Evolutionary conservation across 2,797 vertebrate genomes (phyloP).

Genomic region (Megaceryle alcyon): DNA sequence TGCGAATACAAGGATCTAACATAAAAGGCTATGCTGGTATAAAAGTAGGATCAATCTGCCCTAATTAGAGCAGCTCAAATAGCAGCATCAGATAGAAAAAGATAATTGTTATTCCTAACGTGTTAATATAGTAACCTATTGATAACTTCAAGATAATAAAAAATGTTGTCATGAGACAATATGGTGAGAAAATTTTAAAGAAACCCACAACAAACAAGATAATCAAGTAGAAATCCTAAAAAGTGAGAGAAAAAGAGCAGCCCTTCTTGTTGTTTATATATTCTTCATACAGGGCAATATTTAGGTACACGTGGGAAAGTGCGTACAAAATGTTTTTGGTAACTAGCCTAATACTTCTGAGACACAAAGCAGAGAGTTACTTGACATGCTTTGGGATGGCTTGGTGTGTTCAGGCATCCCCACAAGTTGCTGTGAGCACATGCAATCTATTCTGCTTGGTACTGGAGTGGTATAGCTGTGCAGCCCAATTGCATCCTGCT

Average conservation of each 20-base stretch:
- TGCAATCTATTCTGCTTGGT: not conserved
- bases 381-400: not conserved
- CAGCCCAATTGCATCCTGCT: not conserved
- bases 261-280: not conserved
- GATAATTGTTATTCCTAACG: not conserved
- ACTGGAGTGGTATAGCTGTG: rapidly evolving
- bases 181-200: not conserved
- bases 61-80: not conserved
- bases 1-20: not conserved
- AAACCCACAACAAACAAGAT: not conserved
- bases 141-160: not conserved
- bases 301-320: not conserved
- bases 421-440: rapidly evolving
- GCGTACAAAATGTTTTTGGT: not conserved
- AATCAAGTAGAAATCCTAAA: not conserved
- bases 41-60: not conserved
- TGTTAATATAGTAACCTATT: not conserved
- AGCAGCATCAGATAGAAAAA: not conserved
- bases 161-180: not conserved
- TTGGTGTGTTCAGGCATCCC: not conserved
- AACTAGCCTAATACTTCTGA: not conserved
- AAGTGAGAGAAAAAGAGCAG: not conserved
- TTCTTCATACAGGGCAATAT: not conserved
- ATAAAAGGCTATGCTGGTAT: not conserved
- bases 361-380: not conserved